These are phyloP conservation scores for Coptotermes formosanus DNA, from an alignment of 1,140 invertebrate species.

Conservation along the genomic window DNA sequence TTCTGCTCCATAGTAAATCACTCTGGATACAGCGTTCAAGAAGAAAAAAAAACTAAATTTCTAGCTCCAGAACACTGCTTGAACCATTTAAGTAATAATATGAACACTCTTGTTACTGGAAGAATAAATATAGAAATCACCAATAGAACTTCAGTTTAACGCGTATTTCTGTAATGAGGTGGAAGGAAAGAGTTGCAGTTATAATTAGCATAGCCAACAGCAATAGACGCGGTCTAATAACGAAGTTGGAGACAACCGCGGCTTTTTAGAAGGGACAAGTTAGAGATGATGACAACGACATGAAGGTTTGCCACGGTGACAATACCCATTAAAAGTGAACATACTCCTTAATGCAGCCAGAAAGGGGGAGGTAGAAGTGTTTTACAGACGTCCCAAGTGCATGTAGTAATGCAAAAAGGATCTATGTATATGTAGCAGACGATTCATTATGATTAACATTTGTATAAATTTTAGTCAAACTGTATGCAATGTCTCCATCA, in stretches of 20 bases:
- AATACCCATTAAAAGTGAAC: slow-evolving; percentile 19
- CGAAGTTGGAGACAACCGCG: background rate
- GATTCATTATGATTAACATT: no score
- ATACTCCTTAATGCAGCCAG: background rate
- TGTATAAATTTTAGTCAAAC: no score
- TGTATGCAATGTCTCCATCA: no score
- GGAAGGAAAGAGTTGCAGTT: background rate
- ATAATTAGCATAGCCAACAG: background rate
- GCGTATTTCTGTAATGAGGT: background rate
- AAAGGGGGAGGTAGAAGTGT: background rate
- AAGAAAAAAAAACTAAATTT: no score
- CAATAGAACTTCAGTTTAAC: background rate
- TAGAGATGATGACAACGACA: background rate
- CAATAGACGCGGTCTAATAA: background rate
- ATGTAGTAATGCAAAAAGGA: background rate
- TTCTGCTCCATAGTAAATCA: no score
- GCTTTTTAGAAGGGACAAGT: background rate
- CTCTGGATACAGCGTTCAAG: no score
- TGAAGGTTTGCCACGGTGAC: background rate
- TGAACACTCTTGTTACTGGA: background rate
- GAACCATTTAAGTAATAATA: background rate
- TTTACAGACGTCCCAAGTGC: background rate
- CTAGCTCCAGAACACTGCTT: no score
- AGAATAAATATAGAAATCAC: background rate
- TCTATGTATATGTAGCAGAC: background rate